Conservation (phyloP, 2,888 invertebrate species). For the Protodeltote pygarga region DNA sequence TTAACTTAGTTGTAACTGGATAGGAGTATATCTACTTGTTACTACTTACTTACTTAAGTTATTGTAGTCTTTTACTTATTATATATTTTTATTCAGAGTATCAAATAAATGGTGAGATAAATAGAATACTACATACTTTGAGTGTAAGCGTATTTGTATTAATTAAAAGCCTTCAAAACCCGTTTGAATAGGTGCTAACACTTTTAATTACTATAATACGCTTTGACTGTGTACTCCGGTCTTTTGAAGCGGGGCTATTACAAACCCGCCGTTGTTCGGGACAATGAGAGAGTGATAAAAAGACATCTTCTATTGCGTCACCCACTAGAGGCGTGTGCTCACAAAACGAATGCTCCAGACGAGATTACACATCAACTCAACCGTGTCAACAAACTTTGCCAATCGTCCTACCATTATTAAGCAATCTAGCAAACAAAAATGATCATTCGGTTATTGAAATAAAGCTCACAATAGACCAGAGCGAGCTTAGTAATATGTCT, state of each 20-base stretch:
- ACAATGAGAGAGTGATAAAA: conserved; percentile 46
- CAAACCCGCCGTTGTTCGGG: conserved; percentile 26
- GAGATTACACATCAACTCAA: conserved; percentile 66
- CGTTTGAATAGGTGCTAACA: conserved; percentile 30
- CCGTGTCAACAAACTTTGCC: conserved; percentile 68
- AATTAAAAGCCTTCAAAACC: conserved; percentile 28
- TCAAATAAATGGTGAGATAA: too few relatives aligned
- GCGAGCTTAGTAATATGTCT: conserved; percentile 50
- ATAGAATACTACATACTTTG: too few relatives aligned
- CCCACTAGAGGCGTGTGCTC: conserved; percentile 42
- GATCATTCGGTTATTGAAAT: conserved; percentile 10
- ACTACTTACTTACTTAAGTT: too few relatives aligned
- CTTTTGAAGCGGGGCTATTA: conserved; percentile 32
- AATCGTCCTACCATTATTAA: conserved; percentile 67
- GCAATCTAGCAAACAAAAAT: conserved; percentile 29
- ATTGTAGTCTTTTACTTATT: too few relatives aligned
- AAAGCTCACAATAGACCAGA: conserved; percentile 13
- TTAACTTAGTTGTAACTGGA: too few relatives aligned
- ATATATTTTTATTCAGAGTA: too few relatives aligned
- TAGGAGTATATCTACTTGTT: too few relatives aligned
- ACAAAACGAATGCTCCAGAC: conserved; percentile 64
- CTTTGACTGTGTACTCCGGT: conserved; percentile 28
- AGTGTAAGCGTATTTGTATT: too few relatives aligned
- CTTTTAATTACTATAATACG: conserved; percentile 43
- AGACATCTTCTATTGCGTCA: conserved; percentile 49